Evolutionary conservation across 1,140 invertebrate genomes (phyloP), one percentile per base, ranked within the genome.

Genomic region (Cydia pomonella): DNA sequence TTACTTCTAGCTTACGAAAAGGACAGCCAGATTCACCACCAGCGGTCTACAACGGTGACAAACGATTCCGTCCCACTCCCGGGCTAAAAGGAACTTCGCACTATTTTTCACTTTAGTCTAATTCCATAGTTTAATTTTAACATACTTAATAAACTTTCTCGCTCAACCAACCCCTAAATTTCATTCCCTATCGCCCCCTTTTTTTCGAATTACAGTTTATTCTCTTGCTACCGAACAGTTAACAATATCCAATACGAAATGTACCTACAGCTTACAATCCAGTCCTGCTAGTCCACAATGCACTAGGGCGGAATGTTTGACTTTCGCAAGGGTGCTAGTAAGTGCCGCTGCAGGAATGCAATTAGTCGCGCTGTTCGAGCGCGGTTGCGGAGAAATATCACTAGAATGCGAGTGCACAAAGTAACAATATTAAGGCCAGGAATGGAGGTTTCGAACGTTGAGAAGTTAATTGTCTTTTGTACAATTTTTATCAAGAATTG

Each of bases 341-440:
- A 59, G 53, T 59, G 53, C 21, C 0, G 53, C 53, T 53, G 47
- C n/a, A 50, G 53, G 53, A 59, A 59, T 59, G 53, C 53, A 59
- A 59, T 59, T 59, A 59, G 53, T 53, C n/a, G 13, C 23, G 53
- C 53, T 9, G 53, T 59, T 59, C 53, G 53, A 50, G 47, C 44
- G 50, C 50, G 50, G 50, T 59, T 23, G 18, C 21, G 21, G 53
- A 59, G 18, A 59, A 59, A 59, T 59, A 59, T 59, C 53, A 59
- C 53, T n/a, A n/a, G 21, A 59, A 59, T 23, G 53, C 9, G 18
- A 47, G 44, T 47, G 47, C 47, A 50, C 53, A 59, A 23, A 59
- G 53, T 59, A 23, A 59, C 53, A 59, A 59, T 53, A 53, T 59
- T 59, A 23, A 59, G 53, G 53, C 53, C 53, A 59, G 21, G 21